Percentiles rank a stretch among this genome's conserved stretches.
Conservation (phyloP, 2,888 invertebrate species). For the Lomographa bimaculata region DNA sequence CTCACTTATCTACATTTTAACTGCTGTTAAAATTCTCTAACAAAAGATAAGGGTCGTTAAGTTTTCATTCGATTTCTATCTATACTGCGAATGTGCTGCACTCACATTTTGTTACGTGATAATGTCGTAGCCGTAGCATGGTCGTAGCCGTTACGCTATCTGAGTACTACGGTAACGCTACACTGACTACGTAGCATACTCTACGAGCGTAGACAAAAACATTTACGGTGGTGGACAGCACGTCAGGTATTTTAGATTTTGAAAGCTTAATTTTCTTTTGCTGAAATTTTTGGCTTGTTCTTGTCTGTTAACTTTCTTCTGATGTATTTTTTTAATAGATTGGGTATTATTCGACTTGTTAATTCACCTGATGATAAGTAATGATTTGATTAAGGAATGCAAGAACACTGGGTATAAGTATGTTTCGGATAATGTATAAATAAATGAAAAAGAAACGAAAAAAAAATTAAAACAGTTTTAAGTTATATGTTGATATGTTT, state of each 20-base stretch:
- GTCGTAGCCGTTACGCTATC: constrained; percentile 20
- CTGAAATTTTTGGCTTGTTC: neutral
- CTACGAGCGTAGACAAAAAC: constrained; percentile 25
- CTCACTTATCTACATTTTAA: constrained; percentile 4
- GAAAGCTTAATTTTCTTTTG: neutral
- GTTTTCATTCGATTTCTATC: constrained; percentile 16
- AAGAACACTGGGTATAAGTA: too few species aligned
- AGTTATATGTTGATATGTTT: too few species aligned
- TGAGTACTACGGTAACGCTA: constrained; percentile 26
- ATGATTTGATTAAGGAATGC: too few species aligned
- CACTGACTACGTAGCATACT: constrained; percentile 24
- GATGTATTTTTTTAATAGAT: too few species aligned
- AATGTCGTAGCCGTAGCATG: constrained; percentile 24
- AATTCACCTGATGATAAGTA: too few species aligned
- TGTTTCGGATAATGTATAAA: too few species aligned
- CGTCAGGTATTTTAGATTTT: constrained; percentile 9
- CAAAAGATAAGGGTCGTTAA: constrained; percentile 2
- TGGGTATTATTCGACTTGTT: too few species aligned
- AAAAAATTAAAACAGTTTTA: too few species aligned
- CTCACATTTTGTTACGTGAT: constrained; percentile 26
- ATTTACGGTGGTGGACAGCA: constrained; percentile 16
- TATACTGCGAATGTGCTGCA: constrained; percentile 24
- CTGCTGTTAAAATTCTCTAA: constrained; percentile 5
- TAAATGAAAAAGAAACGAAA: too few species aligned
- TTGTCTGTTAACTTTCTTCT: neutral